Percentiles rank a stretch among this genome's conserved stretches.
Evolutionary conservation across 2,888 invertebrate species (phyloP).

Genomic region (Drosophila macrospina): DNA sequence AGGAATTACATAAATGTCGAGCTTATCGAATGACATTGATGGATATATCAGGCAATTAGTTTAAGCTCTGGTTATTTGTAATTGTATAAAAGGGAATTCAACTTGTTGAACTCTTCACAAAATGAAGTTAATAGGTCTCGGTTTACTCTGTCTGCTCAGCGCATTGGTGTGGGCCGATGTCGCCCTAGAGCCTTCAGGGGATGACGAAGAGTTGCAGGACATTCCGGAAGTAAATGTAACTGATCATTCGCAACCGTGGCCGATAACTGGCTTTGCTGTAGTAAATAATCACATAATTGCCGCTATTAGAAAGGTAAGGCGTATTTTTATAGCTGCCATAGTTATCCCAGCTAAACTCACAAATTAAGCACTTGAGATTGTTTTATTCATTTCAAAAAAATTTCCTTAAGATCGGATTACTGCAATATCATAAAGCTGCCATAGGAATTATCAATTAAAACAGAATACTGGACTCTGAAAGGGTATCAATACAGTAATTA

Average conservation of each 20-base stretch:
- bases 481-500: background rate
- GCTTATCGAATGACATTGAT: conserved; percentile 61
- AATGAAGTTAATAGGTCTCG: conserved; percentile 40
- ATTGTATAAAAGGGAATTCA: conserved; percentile 36
- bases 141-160: conserved; percentile 25
- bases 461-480: no score
- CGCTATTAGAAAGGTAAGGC: background rate
- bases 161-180: background rate
- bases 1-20: conserved; percentile 29
- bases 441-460: no score
- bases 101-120: conserved; percentile 2
- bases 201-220: background rate
- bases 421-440: no score
- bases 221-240: background rate
- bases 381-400: no score
- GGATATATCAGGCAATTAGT: conserved; percentile 44
- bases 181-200: background rate
- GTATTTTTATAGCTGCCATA: background rate
- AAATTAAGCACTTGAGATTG: no score
- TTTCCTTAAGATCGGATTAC: no score
- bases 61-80: background rate
- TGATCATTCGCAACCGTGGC: background rate
- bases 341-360: no score
- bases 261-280: background rate
- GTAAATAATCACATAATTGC: background rate